Evolutionary conservation across 2,797 vertebrate genomes (phyloP), one percentile per base, ranked within the genome.

Genomic region (Acanthurus leucopareius): DNA sequence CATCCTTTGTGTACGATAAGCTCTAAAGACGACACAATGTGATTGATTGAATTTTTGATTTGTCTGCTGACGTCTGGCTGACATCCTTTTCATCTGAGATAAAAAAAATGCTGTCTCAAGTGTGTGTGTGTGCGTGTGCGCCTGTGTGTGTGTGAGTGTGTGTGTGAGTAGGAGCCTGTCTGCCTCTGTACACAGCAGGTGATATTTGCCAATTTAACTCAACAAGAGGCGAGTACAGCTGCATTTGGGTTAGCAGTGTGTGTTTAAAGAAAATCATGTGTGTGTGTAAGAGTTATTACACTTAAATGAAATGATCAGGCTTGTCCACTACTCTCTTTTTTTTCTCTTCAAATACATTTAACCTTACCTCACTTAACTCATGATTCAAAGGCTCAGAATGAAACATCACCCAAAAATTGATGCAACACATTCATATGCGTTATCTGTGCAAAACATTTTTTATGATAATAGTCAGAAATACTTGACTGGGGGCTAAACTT

Each of bases 171-270:
- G 82, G 67, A 69, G 78, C 70, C 79, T 87, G 68, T 82, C 84
- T 80, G 51, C 65, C 75, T 91, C 76, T 77, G 77, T 75, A 85
- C 28, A 91, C 84, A 88, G 87, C 74, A 86, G 80, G 76, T 80
- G 63, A 88, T 87, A 89, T 91, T 87, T 90, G 77, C 80, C 88
- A 89, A 84, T 90, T 91, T 86, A 82, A 81, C 68, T 87, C 69
- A 73, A 66, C 62, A 64, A 77, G 48, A 48, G 19, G 60, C 28
- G 76, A 82, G 38, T 45, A 19, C 72, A 58, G 74, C 75, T 65
- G 62, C 68, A 48, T 85, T 79, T 77, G 63, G 58, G 44, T 80
- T 77, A 42, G 54, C 56, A 28, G 64, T 66, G 79, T 80, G 74
- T 80, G 56, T 79, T 82, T 81, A 83, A 67, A 76, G 65, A 65